A percentile compares a stretch with the other conserved stretches of the same genome.
phyloP scores from a whole-genome alignment of 2,797 vertebrate genomes.

The Bovichtus variegatus region DNA sequence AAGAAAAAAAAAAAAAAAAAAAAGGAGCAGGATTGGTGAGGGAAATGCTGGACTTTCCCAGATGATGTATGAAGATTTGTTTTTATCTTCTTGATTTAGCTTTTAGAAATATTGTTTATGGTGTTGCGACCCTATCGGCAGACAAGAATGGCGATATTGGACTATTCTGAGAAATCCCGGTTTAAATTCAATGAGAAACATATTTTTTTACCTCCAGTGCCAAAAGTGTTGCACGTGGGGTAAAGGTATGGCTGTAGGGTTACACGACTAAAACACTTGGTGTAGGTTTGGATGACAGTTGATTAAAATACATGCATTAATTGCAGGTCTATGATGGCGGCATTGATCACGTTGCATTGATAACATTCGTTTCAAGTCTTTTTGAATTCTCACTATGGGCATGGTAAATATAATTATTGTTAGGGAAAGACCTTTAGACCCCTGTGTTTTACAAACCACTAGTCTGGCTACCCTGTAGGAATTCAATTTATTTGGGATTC shows the following conservation, averaged over 20 bases:
- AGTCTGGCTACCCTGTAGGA: not conserved
- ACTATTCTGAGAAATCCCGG: not conserved
- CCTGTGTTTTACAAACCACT: too few species aligned
- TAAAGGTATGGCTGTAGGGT: not conserved
- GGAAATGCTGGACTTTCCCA: slow-evolving; percentile 18
- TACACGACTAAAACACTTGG: not conserved
- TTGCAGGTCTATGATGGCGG: not conserved
- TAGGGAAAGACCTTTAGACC: too few species aligned
- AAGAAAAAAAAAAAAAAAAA: too few species aligned
- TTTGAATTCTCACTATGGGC: too few species aligned
- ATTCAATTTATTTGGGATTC: not conserved
- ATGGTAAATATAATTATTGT: too few species aligned
- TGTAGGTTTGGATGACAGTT: not conserved
- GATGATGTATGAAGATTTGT: slow-evolving; percentile 1
- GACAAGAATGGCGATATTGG: not conserved
- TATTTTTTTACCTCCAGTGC: not conserved
- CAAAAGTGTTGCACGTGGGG: not conserved
- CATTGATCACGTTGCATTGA: too few species aligned
- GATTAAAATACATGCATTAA: not conserved
- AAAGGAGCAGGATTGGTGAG: slow-evolving; percentile 24
- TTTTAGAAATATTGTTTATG: slow-evolving; percentile 10
- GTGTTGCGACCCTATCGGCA: not conserved
- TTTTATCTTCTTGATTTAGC: slow-evolving; percentile 5
- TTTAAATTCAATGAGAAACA: not conserved
- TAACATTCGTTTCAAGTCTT: too few species aligned